A percentile compares a stretch with the other conserved stretches of the same genome.
phyloP scores from a whole-genome alignment of 2,113 vertebrate genomes.

The Candoia aspera region DNA sequence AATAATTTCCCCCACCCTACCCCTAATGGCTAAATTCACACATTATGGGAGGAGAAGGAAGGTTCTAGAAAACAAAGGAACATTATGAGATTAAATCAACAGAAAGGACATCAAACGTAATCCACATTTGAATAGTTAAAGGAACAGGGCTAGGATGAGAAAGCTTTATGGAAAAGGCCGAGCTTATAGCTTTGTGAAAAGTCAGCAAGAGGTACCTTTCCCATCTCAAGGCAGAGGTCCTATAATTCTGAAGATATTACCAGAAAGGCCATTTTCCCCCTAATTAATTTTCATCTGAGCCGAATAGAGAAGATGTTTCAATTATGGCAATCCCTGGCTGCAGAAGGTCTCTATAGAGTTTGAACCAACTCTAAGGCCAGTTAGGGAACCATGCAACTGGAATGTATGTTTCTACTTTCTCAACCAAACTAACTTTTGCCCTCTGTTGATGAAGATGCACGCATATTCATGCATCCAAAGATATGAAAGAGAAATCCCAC shows the following conservation, averaged over 20 bases:
- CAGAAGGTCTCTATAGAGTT: neutral
- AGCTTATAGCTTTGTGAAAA: neutral
- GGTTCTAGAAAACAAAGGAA: neutral
- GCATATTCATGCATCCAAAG: accelerated
- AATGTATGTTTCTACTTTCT: neutral
- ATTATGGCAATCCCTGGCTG: neutral
- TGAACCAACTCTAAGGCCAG: neutral
- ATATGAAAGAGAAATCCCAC: neutral
- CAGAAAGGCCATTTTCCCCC: neutral
- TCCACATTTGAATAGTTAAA: neutral
- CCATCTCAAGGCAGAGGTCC: neutral
- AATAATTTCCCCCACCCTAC: neutral
- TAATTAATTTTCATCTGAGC: neutral
- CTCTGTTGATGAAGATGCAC: accelerated
- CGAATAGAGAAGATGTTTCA: neutral
- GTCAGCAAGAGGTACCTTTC: neutral
- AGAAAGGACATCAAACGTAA: neutral
- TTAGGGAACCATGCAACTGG: neutral
- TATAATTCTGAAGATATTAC: neutral
- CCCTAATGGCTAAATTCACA: neutral
- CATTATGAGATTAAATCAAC: neutral
- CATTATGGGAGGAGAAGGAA: neutral
- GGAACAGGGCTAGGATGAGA: neutral
- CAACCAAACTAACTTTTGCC: neutral
- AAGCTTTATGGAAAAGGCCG: neutral